These are phyloP conservation scores for Camptogramma bilineatum DNA, from an alignment of 2,888 invertebrate species.

Conservation along the genomic window DNA sequence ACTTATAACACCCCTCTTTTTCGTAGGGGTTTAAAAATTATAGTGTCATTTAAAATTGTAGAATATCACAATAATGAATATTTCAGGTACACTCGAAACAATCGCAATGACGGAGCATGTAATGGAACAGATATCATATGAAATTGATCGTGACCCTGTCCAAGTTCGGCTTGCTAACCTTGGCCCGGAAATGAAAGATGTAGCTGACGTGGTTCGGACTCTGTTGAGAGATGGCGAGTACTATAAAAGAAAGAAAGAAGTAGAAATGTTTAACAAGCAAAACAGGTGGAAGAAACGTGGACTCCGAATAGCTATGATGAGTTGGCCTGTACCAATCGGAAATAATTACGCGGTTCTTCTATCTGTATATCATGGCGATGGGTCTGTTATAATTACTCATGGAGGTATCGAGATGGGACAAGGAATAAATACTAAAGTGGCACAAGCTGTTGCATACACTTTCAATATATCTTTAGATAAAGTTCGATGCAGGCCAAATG, in stretches of 20 bases:
- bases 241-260: slow-evolving; percentile 78
- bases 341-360: slow-evolving; percentile 86
- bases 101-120: slow-evolving; percentile 86
- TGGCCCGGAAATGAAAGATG: slow-evolving; percentile 72
- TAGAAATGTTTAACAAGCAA: slow-evolving; percentile 86
- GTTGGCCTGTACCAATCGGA: slow-evolving; percentile 84
- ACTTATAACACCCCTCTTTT: no score
- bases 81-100: slow-evolving; percentile 86
- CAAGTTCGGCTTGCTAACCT: slow-evolving; percentile 75
- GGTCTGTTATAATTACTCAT: slow-evolving; percentile 89
- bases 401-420: slow-evolving; percentile 93
- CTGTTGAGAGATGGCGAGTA: slow-evolving; percentile 78
- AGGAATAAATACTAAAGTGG: slow-evolving; percentile 90
- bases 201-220: slow-evolving; percentile 58
- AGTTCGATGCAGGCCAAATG: slow-evolving; percentile 88
- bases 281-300: slow-evolving; percentile 93
- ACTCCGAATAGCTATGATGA: slow-evolving; percentile 88
- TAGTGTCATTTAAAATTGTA: no score
- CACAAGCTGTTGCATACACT: slow-evolving; percentile 88
- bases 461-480: slow-evolving; percentile 87
- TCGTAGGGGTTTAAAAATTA: no score
- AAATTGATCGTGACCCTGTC: slow-evolving; percentile 83
- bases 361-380: slow-evolving; percentile 90
- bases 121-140: slow-evolving; percentile 87
- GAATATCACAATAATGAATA: background rate